Evolutionary conservation across 30 jellyfish, hydroid and myxozoan species (phyloP), one percentile per base, ranked within the genome.

Genomic region (Aurelia aurita complex sp. Pacific): DNA sequence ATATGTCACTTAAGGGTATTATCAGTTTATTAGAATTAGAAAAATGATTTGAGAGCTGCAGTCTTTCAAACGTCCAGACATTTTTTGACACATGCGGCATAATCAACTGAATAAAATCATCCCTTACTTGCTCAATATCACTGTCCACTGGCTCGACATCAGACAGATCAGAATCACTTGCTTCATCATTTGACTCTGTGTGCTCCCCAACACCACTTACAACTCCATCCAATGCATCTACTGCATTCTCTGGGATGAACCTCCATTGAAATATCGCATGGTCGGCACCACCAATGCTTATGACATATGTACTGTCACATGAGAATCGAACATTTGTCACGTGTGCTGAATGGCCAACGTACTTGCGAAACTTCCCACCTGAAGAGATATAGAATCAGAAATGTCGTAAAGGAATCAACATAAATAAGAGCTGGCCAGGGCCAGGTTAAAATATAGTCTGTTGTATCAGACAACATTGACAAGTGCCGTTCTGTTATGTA

Each of bases 231-330:
- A 14, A 72, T n/a, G 81, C 87, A n/a, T 89, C 90, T 6, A 71
- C 65, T n/a, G 81, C 88, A 0, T 96, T 97, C 60, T 88, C 97
- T n/a, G 98, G 96, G 72, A 92, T 79, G 66, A 87, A 92, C 61
- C 93, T 81, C 98, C 98, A 92, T 66, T 92, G 98, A 79, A 92
- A 92, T 29, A 92, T 74, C 1, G 98, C 97, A 77, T 85, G 97
- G 64, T 92, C 98, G 43, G 98, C 98, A 40, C 98, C 98, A 4
- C 98, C 98, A 1, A 97, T 92, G 64, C 92, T 87, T 36, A 92
- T 80, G 29, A 92, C 94, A 64, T 81, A 74, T 64, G 88, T 34
- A 15, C 97, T 91, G 70, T 92, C 97, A 36, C 91, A 73, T 5
- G 98, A 87, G 82, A 92, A 92, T 38, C 98, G 88, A 5, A 88